Conservation (phyloP, 2,888 invertebrate species). For the Anoplius nigerrimus region DNA sequence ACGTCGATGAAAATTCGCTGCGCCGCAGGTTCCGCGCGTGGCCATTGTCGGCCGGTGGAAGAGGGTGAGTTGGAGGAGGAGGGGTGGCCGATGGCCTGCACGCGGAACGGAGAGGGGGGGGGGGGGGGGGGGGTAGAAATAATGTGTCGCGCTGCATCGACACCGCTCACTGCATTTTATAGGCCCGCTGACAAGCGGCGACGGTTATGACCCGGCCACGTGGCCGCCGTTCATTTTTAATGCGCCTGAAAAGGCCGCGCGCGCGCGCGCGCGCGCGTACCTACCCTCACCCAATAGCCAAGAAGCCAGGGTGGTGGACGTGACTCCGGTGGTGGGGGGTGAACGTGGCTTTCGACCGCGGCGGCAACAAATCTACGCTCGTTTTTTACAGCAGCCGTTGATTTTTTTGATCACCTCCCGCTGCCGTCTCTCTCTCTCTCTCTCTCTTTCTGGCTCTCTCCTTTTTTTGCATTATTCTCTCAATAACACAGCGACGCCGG, state of each 20-base stretch:
- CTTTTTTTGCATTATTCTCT: constrained; percentile 32
- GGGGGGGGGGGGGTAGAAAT: constrained; percentile 13
- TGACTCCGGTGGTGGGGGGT: not conserved
- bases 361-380: no score
- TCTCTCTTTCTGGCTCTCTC: not conserved
- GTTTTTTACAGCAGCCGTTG: not conserved
- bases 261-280: no score
- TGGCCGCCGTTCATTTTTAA: constrained; percentile 56
- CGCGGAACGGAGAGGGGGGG: not conserved
- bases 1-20: not conserved
- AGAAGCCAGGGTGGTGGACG: constrained; percentile 16
- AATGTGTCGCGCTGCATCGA: constrained; percentile 27
- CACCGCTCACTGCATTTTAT: constrained; percentile 27
- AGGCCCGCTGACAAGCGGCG: constrained; percentile 30
- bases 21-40: not conserved
- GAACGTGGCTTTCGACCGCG: not conserved
- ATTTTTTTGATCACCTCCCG: constrained; percentile 16
- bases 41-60: not conserved
- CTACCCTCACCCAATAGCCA: no score
- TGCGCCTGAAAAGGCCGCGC: constrained; percentile 25
- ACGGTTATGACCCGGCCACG: constrained; percentile 31
- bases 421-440: not conserved
- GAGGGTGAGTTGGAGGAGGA: not conserved
- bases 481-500: constrained; percentile 33
- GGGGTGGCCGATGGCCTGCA: not conserved